Evolutionary conservation across 2,797 vertebrate species (phyloP).

Genomic region (Sarcophilus harrisii): DNA sequence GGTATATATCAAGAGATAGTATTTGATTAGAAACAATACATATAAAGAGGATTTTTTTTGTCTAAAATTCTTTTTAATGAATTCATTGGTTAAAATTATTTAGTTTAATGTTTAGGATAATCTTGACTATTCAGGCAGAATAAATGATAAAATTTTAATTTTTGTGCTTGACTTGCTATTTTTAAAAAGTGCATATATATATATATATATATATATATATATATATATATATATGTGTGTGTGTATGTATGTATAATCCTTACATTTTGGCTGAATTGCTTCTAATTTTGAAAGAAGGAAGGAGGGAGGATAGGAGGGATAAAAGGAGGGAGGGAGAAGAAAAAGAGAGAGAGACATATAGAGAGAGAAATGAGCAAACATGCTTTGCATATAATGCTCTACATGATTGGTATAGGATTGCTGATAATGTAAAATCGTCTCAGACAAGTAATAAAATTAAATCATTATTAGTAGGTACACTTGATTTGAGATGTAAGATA

Average conservation of each 20-base stretch:
- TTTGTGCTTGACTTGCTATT: background rate
- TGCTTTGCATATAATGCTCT: slow-evolving; percentile 20
- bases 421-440: slow-evolving; percentile 70
- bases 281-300: background rate
- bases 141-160: slow-evolving; percentile 11
- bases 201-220: no score
- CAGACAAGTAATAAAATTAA: slow-evolving; percentile 82
- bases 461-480: slow-evolving; percentile 80
- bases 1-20: background rate
- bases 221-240: no score
- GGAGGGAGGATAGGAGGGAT: no score
- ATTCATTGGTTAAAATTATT: background rate
- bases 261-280: background rate
- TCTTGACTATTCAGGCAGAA: slow-evolving; percentile 16
- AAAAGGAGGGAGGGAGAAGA: no score
- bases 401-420: slow-evolving; percentile 69
- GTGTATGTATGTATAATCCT: background rate
- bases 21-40: background rate
- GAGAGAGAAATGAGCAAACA: background rate
- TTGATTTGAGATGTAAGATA: slow-evolving; percentile 76
- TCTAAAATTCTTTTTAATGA: slow-evolving; percentile 4
- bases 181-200: background rate
- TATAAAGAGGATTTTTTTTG: background rate
- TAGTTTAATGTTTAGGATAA: background rate
- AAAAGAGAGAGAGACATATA: background rate